Conservation (phyloP, 2,888 invertebrate species). For the Agrotis segetum region DNA sequence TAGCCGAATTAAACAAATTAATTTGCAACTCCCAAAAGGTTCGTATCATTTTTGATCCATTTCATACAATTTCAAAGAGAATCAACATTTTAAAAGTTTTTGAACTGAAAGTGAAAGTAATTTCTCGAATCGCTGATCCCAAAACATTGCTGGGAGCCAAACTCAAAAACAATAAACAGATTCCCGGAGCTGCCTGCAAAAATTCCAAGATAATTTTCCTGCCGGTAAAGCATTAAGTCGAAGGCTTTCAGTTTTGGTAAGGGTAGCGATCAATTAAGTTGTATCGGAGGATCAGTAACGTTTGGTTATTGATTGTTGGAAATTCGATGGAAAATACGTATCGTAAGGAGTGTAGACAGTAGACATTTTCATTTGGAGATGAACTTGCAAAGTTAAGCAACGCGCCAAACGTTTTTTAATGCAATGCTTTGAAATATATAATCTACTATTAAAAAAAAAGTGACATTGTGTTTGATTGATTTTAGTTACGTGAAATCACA, state of each 20-base stretch:
- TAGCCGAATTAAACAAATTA: constrained; percentile 58
- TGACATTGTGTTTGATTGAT: too few relatives aligned
- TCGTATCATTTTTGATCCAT: constrained; percentile 63
- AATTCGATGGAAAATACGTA: background rate
- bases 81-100: constrained; percentile 71
- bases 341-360: background rate
- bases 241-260: constrained; percentile 61
- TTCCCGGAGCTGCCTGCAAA: constrained; percentile 71
- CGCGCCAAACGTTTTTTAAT: too few relatives aligned
- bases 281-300: constrained; percentile 6
- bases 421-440: too few relatives aligned
- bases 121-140: constrained; percentile 76
- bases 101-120: constrained; percentile 73
- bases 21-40: constrained; percentile 49
- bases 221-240: constrained; percentile 72
- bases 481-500: too few relatives aligned
- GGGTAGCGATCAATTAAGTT: constrained; percentile 48
- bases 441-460: too few relatives aligned
- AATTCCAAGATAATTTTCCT: constrained; percentile 77
- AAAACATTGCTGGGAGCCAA: constrained; percentile 76
- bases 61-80: constrained; percentile 64
- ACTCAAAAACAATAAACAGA: constrained; percentile 82
- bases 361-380: background rate
- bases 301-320: background rate
- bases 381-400: background rate